A percentile compares a stretch with the other conserved stretches of the same genome.
These are phyloP conservation scores for Scaptodrosophila lebanonensis DNA, from an alignment of 1,140 invertebrate genomes.

Conservation along the genomic window DNA sequence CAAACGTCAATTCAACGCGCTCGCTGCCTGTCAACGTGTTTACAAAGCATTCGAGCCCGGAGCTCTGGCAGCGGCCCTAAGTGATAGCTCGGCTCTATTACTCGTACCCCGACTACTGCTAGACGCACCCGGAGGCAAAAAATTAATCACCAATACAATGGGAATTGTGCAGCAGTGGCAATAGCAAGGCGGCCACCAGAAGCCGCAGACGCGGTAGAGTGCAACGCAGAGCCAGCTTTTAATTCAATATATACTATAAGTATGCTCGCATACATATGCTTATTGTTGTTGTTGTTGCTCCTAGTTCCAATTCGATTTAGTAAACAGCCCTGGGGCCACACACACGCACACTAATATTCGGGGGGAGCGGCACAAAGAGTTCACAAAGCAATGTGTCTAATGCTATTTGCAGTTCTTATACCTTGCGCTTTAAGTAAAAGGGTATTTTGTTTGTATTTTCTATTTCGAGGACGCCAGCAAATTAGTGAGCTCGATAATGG, in stretches of 20 bases:
- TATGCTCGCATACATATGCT: background rate
- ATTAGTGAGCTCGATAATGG: no score
- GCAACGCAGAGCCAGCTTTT: background rate
- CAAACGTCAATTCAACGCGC: background rate
- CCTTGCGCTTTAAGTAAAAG: no score
- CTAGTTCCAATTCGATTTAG: background rate
- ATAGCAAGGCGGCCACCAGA: no score
- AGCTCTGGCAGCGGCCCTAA: no score
- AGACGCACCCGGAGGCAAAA: background rate
- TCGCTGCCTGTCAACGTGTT: background rate
- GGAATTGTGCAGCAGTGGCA: background rate
- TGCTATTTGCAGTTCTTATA: no score
- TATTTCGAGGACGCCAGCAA: no score
- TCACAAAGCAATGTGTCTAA: no score
- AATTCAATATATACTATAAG: background rate
- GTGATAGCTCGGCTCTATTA: no score
- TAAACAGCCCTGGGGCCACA: background rate
- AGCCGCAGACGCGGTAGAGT: no score
- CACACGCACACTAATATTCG: background rate
- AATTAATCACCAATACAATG: background rate
- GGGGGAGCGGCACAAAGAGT: background rate
- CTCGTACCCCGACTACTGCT: background rate
- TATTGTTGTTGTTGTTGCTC: slow-evolving; percentile 38
- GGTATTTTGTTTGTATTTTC: no score
- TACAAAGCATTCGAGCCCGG: background rate